Evolutionary conservation across 2,888 invertebrate species (phyloP), one percentile per base, ranked within the genome.

Genomic region (Drosophila yooni): DNA sequence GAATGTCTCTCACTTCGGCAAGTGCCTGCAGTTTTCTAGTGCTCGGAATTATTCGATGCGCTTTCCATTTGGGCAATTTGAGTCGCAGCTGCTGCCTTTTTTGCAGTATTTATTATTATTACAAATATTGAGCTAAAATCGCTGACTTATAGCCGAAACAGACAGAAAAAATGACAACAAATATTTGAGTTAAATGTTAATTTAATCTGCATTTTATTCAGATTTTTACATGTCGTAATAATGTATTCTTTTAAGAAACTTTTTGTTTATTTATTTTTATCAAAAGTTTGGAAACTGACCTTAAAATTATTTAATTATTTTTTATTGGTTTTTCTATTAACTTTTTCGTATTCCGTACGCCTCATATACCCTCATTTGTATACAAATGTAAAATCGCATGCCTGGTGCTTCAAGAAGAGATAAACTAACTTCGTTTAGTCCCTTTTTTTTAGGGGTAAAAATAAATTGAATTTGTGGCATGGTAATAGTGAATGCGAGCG

Each of bases 51-150:
- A 53, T 40, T 58, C 31, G 29, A 18, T 13, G 31, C 56, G 63
- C 13, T 70, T 68, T 70, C 51, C 71, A 58, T 76, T 69, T 60
- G 68, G 51, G 15, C 78, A 57, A 59, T 76, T 79, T 63, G 56
- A 59, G 70, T 18, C 64, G 48, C 54, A 62, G 54, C 62, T 70
- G 67, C 75, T 4, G 34, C 56, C 27, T n/a, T 25, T 27, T 38
- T 13, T 29, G 21, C 25, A 25, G 25, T 25, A 2, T 46, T 25
- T 25, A 7, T 46, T 46, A 21, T 46, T 21, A 10, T 40, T 10
- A 40, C 10, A 13, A 21, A 52, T 31, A 51, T 51, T 52, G 33
- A 21, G 15, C 34, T 5, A 3, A 38, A n/a, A n/a, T 54, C 36
- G 54, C 36, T 54, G 36, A 25, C 18, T 54, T 7, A 11, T 5